Percentiles rank a stretch among this genome's conserved stretches.
These are phyloP conservation scores for Calypte anna DNA, from an alignment of 2,113 vertebrate species.

Conservation along the genomic window DNA sequence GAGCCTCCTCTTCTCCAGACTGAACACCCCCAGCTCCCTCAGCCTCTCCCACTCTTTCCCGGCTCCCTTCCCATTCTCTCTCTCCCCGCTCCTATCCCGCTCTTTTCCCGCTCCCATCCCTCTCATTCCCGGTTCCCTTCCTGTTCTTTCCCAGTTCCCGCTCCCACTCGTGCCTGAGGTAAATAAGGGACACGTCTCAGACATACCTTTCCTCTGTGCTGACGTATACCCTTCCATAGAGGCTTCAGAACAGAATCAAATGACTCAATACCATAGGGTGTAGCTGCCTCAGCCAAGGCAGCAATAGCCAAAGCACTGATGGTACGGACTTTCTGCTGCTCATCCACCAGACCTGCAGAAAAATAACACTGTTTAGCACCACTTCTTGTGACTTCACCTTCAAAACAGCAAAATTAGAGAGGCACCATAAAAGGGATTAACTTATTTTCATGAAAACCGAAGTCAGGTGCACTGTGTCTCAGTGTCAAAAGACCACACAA, in stretches of 20 bases:
- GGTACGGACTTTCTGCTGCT: conserved; percentile 98
- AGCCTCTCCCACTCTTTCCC: no score
- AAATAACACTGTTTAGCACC: neutral
- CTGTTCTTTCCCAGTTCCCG: no score
- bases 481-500: neutral
- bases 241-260: conserved; percentile 99
- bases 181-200: no score
- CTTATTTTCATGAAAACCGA: neutral
- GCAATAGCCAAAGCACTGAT: conserved; percentile 98
- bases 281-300: conserved; percentile 96
- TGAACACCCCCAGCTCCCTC: no score
- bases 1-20: no score
- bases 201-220: conserved; percentile 96
- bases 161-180: no score
- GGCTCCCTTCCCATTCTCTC: no score
- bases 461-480: neutral
- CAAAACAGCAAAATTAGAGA: neutral
- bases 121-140: no score
- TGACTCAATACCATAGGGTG: conserved; percentile 97
- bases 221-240: conserved; percentile 97
- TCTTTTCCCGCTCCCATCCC: no score
- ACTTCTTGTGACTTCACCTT: accelerated
- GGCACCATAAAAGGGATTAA: neutral
- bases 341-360: conserved; percentile 92
- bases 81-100: no score